Conservation (phyloP, 1,140 invertebrate species). For the Diorhabda elongata region DNA sequence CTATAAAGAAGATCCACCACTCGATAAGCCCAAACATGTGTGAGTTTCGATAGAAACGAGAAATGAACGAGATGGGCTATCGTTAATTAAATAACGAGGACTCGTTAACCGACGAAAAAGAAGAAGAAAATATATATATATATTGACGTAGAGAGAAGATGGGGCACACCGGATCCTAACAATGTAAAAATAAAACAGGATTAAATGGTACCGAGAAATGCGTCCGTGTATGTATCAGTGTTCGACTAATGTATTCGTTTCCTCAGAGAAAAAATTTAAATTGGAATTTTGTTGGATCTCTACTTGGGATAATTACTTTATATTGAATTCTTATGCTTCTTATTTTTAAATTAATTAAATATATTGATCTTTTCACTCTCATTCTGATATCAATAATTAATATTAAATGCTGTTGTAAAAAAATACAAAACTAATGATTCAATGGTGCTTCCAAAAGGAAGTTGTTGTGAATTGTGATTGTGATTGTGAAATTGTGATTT, state of each 20-base stretch:
- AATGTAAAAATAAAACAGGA: slow-evolving; percentile 43
- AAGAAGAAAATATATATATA: slow-evolving; percentile 20
- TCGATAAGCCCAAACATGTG: slow-evolving; percentile 39
- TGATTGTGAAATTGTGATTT: too few relatives aligned
- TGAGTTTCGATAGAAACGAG: slow-evolving; percentile 41
- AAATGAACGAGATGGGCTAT: slow-evolving; percentile 32
- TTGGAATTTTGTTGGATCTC: slow-evolving; percentile 17
- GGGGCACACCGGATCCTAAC: slow-evolving; percentile 40
- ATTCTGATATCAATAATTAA: too few relatives aligned
- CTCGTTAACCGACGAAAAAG: slow-evolving; percentile 35
- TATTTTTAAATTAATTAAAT: too few relatives aligned
- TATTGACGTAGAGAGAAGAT: slow-evolving; percentile 24
- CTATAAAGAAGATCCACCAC: slow-evolving; percentile 38
- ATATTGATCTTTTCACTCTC: too few relatives aligned
- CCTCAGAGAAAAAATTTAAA: slow-evolving; percentile 33
- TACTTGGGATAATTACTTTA: not conserved
- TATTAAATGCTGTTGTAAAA: too few relatives aligned
- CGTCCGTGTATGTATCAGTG: slow-evolving; percentile 37
- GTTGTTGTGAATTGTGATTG: too few relatives aligned
- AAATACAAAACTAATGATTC: too few relatives aligned
- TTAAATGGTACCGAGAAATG: slow-evolving; percentile 41
- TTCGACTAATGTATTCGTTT: slow-evolving; percentile 41
- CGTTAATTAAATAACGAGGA: slow-evolving; percentile 46
- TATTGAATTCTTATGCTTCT: too few relatives aligned
- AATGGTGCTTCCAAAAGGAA: too few relatives aligned